These are phyloP conservation scores for Auanema freiburgensis DNA, from an alignment of 2,888 invertebrate species.

Conservation along the genomic window DNA sequence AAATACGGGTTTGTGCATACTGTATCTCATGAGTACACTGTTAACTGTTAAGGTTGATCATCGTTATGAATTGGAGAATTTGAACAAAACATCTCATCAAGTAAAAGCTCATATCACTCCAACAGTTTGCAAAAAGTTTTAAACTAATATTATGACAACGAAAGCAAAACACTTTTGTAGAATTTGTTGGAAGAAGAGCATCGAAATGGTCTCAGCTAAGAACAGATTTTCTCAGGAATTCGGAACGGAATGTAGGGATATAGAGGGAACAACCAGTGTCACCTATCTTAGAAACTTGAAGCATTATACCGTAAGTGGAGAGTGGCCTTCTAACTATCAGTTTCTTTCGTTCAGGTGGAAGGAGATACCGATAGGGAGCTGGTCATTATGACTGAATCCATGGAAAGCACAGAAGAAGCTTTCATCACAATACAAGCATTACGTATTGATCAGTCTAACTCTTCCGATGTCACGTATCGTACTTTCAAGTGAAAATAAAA, in stretches of 20 bases:
- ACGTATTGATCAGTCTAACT: slow-evolving; percentile 28
- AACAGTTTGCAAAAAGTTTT: slow-evolving; percentile 52
- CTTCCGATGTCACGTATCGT: slow-evolving; percentile 16
- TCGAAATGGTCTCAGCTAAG: slow-evolving; percentile 23
- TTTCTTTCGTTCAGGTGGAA: slow-evolving; percentile 16
- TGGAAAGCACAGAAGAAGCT: slow-evolving; percentile 31
- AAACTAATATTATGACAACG: neutral
- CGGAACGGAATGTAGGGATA: slow-evolving; percentile 46
- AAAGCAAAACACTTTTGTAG: slow-evolving; percentile 21
- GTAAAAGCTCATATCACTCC: slow-evolving; percentile 58
- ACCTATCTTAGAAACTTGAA: slow-evolving; percentile 42
- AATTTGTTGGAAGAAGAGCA: slow-evolving; percentile 52
- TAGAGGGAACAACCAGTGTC: slow-evolving; percentile 39
- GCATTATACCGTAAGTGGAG: slow-evolving; percentile 23
- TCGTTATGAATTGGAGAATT: slow-evolving; percentile 53
- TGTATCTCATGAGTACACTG: neutral
- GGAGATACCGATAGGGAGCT: slow-evolving; percentile 20
- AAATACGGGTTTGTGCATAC: slow-evolving; percentile 36
- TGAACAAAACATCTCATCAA: slow-evolving; percentile 44
- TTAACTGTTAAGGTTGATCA: slow-evolving; percentile 50
- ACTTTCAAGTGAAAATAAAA: slow-evolving; percentile 12
- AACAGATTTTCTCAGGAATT: slow-evolving; percentile 31
- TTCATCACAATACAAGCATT: slow-evolving; percentile 31
- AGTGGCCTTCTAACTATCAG: too few relatives aligned
- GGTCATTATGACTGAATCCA: slow-evolving; percentile 37